These are phyloP conservation scores for Antheraea yamamai DNA, from an alignment of 2,888 invertebrate species.

Conservation along the genomic window DNA sequence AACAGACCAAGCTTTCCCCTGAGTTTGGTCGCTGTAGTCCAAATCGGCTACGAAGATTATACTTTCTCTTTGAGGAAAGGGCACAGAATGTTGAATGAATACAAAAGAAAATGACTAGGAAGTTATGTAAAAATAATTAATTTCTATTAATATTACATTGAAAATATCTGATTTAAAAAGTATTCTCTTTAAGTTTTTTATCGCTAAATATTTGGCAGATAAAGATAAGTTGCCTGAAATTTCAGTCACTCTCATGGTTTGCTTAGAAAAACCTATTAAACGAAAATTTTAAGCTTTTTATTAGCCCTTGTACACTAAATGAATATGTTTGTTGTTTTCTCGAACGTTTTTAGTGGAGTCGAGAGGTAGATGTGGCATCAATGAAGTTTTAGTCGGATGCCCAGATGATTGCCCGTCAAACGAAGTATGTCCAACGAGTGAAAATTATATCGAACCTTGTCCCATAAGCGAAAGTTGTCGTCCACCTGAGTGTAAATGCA, in stretches of 20 bases:
- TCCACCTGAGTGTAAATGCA: slow-evolving; percentile 30
- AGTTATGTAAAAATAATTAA: neutral
- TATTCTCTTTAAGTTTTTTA: too few species aligned
- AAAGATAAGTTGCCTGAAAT: neutral
- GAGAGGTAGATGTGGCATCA: slow-evolving; percentile 32
- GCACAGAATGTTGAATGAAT: neutral
- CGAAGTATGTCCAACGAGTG: slow-evolving; percentile 26
- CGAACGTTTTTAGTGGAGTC: neutral
- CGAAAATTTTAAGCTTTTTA: neutral
- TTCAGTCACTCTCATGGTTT: neutral
- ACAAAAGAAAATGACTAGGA: neutral
- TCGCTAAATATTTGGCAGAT: neutral
- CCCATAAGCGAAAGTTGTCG: slow-evolving; percentile 20
- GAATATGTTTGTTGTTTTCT: neutral
- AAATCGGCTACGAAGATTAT: too few species aligned
- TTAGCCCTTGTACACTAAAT: neutral
- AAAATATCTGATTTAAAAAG: neutral
- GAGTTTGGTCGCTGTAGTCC: too few species aligned
- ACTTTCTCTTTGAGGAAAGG: too few species aligned
- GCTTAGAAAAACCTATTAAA: neutral
- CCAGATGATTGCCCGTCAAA: slow-evolving; percentile 30
- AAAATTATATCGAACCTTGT: slow-evolving; percentile 31
- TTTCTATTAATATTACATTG: neutral
- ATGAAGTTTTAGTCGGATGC: slow-evolving; percentile 32
- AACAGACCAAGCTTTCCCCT: too few species aligned